These are phyloP conservation scores for Leptinotarsa lineolata DNA, from an alignment of 1,140 invertebrate species.

Conservation along the genomic window DNA sequence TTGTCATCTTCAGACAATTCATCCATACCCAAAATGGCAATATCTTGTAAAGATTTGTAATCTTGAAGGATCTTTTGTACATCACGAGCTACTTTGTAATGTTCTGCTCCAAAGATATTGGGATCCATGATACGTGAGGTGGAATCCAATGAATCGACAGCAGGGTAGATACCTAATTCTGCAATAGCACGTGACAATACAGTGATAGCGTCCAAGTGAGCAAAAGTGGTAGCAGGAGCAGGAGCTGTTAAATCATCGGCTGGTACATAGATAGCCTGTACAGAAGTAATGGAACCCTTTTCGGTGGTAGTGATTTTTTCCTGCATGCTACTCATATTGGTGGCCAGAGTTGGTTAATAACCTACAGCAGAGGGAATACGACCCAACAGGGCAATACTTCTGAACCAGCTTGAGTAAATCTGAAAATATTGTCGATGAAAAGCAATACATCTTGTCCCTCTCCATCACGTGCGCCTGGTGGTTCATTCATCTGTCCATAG, in stretches of 20 bases:
- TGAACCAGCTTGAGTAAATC: constrained; percentile 93
- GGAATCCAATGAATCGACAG: constrained; percentile 97
- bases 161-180: constrained; percentile 93
- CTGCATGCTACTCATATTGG: constrained; percentile 99
- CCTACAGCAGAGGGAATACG: constrained; percentile 99
- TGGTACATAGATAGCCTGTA: constrained; percentile 94
- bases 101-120: constrained; percentile 93
- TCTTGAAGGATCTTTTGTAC: constrained; percentile 98
- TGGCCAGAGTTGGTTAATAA: constrained; percentile 97
- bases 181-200: constrained; percentile 98
- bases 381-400: constrained; percentile 95
- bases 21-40: constrained; percentile 99
- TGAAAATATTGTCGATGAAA: constrained; percentile 99
- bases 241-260: constrained; percentile 99
- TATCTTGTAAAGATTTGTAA: constrained; percentile 92
- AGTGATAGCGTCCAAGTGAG: constrained; percentile 98
- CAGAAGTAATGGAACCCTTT: constrained; percentile 98
- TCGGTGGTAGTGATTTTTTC: constrained; percentile 99
- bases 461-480: constrained; percentile 97
- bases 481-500: constrained; percentile 99
- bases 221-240: constrained; percentile 97
- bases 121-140: constrained; percentile 99
- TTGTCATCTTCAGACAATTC: constrained; percentile 99
- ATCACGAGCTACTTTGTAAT: constrained; percentile 93
- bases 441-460: constrained; percentile 99